Evolutionary conservation across 2,888 invertebrate genomes (phyloP), one percentile per base, ranked within the genome.

Genomic region (Belgica antarctica): DNA sequence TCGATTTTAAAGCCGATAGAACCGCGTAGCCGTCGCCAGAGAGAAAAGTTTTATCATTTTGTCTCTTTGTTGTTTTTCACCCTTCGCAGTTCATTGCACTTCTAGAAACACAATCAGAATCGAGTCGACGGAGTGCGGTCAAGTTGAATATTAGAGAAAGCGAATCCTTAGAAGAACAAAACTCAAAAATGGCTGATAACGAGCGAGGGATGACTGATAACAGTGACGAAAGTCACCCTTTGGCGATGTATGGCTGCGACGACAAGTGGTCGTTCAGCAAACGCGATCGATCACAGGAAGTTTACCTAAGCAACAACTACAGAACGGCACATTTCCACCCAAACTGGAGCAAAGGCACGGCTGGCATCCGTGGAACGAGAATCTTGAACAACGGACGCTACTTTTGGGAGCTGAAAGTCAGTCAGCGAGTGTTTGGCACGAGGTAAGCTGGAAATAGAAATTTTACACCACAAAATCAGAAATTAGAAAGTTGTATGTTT

Each of bases 261-360:
- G 89, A 89, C 74, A 80, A 82, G 74, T 89, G 89, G 89, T 83
- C 84, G 0, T 89, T 89, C 89, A 86, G 85, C 76, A 79, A 82
- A 61, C 78, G 82, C 12, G 83, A 86, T 73, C 80, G 82, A 17
- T 83, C 83, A 70, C 77, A 77, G 10, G 84, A 85, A 74, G 84
- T 86, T n/a, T 81, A 84, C 15, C 79, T 89, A 31, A 68, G 68
- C 10, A 68, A 68, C 57, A 68, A 46, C 24, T 79, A 79, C 71
- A 80, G 83, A 47, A 85, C 83, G n/a, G 88, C 86, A 1, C 84
- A 85, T 75, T 89, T 89, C 75, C 89, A 89, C 78, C 89, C 89
- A 5, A 87, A 87, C 76, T 89, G 89, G 88, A 88, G 88, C 75
- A 87, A 86, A 75, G 88, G 89, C 7, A 88, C 89, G 0, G 89